phyloP scores from a whole-genome alignment of 2,888 invertebrate species.

The Eilema caniola region DNA sequence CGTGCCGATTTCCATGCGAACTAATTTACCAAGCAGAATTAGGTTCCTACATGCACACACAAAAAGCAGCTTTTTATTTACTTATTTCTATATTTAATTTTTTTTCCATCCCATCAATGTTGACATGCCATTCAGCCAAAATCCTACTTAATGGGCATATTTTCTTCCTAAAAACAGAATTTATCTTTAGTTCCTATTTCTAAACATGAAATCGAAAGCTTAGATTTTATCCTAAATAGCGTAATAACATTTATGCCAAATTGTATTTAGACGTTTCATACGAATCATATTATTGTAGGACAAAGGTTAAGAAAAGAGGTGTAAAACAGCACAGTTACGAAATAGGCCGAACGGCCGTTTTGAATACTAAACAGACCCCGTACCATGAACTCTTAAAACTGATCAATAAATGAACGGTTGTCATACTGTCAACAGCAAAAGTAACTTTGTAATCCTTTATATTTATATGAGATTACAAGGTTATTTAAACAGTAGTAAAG shows the following conservation, averaged over 20 bases:
- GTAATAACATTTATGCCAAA: not conserved
- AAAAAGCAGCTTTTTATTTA: not conserved
- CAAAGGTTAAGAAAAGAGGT: not conserved
- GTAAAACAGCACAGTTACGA: slow-evolving; percentile 7
- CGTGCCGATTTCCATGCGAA: too few species aligned
- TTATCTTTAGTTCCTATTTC: not conserved
- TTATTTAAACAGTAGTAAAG: too few species aligned
- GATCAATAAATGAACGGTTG: too few species aligned
- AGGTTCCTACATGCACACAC: too few species aligned
- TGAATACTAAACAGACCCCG: not conserved
- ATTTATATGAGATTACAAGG: too few species aligned
- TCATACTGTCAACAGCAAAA: too few species aligned
- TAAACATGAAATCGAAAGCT: not conserved
- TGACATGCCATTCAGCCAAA: not conserved
- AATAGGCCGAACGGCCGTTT: not conserved
- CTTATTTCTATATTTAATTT: too few species aligned
- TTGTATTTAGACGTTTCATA: slow-evolving; percentile 1
- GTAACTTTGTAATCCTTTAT: too few species aligned
- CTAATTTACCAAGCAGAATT: too few species aligned
- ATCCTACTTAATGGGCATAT: not conserved
- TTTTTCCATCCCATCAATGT: not conserved
- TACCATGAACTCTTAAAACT: too few species aligned
- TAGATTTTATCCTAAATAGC: not conserved
- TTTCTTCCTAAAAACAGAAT: not conserved
- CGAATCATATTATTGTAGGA: not conserved